Evolutionary conservation across 2,888 invertebrate genomes (phyloP).

Genomic region (Parapristionchus giblindavisi): DNA sequence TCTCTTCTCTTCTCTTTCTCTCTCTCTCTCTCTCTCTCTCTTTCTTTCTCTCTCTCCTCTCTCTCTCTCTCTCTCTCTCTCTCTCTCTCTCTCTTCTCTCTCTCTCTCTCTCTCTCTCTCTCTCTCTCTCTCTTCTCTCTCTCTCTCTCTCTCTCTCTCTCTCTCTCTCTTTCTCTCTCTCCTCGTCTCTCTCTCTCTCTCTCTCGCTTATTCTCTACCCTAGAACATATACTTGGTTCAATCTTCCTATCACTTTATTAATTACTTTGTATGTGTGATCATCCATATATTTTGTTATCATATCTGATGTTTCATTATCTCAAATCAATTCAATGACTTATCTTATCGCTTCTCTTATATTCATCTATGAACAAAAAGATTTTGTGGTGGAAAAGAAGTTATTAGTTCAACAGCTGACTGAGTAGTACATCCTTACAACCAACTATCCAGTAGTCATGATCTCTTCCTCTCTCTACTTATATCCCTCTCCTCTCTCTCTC

Average conservation of each 20-base stretch:
- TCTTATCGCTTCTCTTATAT: no score
- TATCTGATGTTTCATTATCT: neutral
- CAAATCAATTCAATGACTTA: neutral
- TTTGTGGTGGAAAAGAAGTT: neutral
- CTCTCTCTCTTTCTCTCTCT: neutral
- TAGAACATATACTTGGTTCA: neutral
- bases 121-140: neutral
- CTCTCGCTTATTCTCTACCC: neutral
- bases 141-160: neutral
- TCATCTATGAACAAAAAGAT: no score
- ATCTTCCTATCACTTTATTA: neutral
- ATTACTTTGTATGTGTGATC: neutral
- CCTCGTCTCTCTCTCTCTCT: neutral
- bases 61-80: neutral
- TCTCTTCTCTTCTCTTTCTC: neutral
- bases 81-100: conserved; percentile 7
- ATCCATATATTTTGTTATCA: neutral
- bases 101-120: neutral
- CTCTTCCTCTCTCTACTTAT: neutral
- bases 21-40: conserved; percentile 3
- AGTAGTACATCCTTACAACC: conserved; percentile 5
- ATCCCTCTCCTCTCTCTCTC: neutral
- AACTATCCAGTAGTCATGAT: neutral
- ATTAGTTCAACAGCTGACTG: neutral
- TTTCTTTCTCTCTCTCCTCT: neutral